Evolutionary conservation across 2,888 invertebrate genomes (phyloP).

Genomic region (Heliconius ethilla): DNA sequence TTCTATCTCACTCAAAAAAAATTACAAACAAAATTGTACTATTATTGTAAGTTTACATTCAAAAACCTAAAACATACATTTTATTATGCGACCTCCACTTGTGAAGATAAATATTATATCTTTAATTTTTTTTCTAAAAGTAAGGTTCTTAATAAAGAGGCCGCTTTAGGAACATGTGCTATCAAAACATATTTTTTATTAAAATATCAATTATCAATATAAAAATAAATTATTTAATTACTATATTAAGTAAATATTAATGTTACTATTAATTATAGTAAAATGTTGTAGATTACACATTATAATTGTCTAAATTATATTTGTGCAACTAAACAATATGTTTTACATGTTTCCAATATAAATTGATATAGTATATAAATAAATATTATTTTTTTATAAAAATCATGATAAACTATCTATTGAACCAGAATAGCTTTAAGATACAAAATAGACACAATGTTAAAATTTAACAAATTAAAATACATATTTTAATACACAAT

Average conservation of each 20-base stretch:
- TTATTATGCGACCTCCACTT: not conserved
- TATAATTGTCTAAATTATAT: not conserved
- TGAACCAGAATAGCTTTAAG: not conserved
- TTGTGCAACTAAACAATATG: constrained; percentile 12
- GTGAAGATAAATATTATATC: not conserved
- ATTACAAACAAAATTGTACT: constrained; percentile 40
- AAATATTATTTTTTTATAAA: not conserved
- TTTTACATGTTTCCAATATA: not conserved
- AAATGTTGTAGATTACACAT: not conserved
- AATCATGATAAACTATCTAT: not conserved
- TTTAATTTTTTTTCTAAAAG: not conserved
- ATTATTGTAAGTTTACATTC: not conserved
- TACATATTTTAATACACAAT: constrained; percentile 1
- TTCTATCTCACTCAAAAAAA: constrained; percentile 34
- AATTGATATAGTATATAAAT: not conserved
- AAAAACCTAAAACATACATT: not conserved
- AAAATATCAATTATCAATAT: not conserved
- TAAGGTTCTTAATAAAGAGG: constrained; percentile 5
- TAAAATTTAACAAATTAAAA: not conserved
- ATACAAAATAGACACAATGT: not conserved
- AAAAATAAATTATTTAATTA: not conserved
- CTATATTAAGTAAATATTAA: not conserved
- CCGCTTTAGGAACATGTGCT: constrained; percentile 14
- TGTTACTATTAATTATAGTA: not conserved
- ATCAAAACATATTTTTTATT: not conserved